These are phyloP conservation scores for Chamaea fasciata DNA, from an alignment of 2,113 vertebrate genomes.

Conservation along the genomic window DNA sequence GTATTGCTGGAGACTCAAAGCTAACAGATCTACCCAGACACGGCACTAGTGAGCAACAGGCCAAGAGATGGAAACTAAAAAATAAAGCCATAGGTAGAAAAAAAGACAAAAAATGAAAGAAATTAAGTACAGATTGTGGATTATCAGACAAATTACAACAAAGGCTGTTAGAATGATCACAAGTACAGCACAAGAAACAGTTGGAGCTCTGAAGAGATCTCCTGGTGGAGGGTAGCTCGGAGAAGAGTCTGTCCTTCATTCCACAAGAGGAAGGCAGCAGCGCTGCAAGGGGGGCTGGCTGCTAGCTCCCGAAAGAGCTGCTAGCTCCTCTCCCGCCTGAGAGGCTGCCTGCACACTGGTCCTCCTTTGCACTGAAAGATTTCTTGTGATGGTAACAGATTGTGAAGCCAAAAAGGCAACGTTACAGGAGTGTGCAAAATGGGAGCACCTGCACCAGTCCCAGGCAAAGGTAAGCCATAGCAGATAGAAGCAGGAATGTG, in stretches of 20 bases:
- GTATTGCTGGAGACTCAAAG: background rate
- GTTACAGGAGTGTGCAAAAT: background rate
- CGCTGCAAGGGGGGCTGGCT: background rate
- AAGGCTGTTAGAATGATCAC: background rate
- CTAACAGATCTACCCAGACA: background rate
- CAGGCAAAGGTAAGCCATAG: background rate
- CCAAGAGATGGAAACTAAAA: background rate
- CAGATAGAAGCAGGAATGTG: background rate
- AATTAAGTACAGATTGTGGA: background rate
- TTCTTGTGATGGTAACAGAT: background rate
- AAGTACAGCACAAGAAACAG: background rate
- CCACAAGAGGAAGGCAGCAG: background rate
- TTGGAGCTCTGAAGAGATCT: background rate
- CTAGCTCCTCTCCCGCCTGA: background rate
- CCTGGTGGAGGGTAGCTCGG: rapidly evolving
- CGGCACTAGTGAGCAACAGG: background rate
- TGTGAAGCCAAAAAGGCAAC: background rate
- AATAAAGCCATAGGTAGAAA: background rate
- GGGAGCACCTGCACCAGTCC: background rate
- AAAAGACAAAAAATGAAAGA: background rate
- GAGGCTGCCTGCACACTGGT: background rate
- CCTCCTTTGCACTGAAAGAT: background rate
- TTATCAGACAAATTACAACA: background rate
- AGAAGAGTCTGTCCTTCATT: background rate
- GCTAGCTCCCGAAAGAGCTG: background rate